A percentile compares a stretch with the other conserved stretches of the same genome.
Conservation (phyloP, 2,888 invertebrate genomes). For the Pterostichus madidus region DNA sequence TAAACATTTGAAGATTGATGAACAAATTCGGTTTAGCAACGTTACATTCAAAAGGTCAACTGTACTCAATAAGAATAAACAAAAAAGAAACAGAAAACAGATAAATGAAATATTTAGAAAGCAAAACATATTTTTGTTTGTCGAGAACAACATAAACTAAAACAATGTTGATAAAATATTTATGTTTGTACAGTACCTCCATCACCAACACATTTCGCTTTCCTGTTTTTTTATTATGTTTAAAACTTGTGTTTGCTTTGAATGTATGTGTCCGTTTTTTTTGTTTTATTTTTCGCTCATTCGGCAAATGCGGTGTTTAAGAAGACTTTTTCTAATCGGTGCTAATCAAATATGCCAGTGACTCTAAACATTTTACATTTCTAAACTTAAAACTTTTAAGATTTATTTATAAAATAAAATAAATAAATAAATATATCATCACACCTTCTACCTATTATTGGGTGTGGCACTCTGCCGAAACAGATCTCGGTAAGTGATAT, state of each 20-base stretch:
- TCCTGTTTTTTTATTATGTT: constrained; percentile 26
- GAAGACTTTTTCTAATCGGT: constrained; percentile 29
- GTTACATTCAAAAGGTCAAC: not conserved
- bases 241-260: constrained; percentile 31
- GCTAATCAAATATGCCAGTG: constrained; percentile 35
- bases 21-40: not conserved
- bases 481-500: no score
- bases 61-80: not conserved
- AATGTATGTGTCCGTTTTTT: constrained; percentile 15
- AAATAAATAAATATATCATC: no score
- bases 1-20: not conserved
- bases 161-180: constrained; percentile 24
- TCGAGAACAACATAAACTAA: constrained; percentile 12
- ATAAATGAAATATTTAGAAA: constrained; percentile 29
- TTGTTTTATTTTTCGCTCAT: constrained; percentile 45
- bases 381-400: not conserved
- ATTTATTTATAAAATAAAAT: no score
- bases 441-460: no score
- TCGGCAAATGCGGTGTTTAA: constrained; percentile 30
- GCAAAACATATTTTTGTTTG: not conserved
- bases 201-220: not conserved
- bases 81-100: not conserved
- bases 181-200: constrained; percentile 4
- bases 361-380: constrained; percentile 13
- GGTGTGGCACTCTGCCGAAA: no score